Conservation (phyloP, 2,113 vertebrate genomes). For the Dromiciops gliroides region DNA sequence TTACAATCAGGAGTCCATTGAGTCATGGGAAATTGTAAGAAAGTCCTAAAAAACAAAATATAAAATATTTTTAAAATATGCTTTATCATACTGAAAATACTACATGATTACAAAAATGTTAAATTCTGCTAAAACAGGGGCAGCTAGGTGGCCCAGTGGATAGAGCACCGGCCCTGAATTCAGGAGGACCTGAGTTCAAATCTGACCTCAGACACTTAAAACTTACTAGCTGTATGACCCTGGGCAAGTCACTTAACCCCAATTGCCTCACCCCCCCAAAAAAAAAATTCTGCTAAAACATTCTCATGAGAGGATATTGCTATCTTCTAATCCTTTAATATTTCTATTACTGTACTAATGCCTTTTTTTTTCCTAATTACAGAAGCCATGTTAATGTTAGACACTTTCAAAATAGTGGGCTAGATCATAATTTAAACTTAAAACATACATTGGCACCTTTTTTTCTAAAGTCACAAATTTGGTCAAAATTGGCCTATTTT, state of each 20-base stretch:
- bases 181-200: no score
- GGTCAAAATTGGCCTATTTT: conserved; percentile 48
- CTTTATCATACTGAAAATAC: conserved; percentile 7
- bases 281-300: conserved; percentile 37
- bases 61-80: conserved; percentile 41
- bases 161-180: no score
- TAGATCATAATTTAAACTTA: conserved; percentile 45
- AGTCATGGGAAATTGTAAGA: conserved; percentile 85
- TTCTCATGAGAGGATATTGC: background rate
- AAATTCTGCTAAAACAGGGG: conserved; percentile 37
- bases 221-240: no score
- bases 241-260: no score
- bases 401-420: no score
- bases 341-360: background rate
- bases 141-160: no score
- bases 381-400: background rate
- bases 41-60: conserved; percentile 80
- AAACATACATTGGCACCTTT: conserved; percentile 10
- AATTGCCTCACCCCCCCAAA: no score
- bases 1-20: conserved; percentile 87
- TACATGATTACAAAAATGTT: conserved; percentile 1
- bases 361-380: background rate
- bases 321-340: background rate
- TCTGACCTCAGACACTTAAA: no score
- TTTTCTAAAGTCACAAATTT: conserved; percentile 20